Percentiles rank a stretch among this genome's conserved stretches.
Conservation (phyloP, 2,888 invertebrate genomes). For the Mythimna pallens region DNA sequence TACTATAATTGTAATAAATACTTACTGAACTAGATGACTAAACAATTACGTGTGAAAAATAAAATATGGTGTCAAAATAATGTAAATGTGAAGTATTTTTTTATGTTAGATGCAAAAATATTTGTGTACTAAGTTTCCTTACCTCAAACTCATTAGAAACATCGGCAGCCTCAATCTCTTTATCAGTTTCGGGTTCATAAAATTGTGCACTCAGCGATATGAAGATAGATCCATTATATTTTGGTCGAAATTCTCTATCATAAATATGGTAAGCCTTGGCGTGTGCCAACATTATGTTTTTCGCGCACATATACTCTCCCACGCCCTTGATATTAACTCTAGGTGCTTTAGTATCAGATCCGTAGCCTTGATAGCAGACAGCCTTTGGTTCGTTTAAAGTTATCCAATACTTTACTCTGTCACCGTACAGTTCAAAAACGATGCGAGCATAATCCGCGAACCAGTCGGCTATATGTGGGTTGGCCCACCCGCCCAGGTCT, state of each 20-base stretch:
- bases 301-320: conserved; percentile 85
- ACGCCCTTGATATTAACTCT: conserved; percentile 75
- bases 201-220: conserved; percentile 69
- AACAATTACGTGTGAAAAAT: too few relatives aligned
- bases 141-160: conserved; percentile 86
- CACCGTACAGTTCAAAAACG: conserved; percentile 83
- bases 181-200: conserved; percentile 82
- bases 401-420: conserved; percentile 87
- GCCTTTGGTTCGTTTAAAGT: conserved; percentile 90
- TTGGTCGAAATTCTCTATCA: conserved; percentile 80
- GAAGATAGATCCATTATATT: conserved; percentile 71
- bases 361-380: conserved; percentile 83
- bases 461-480: conserved; percentile 83
- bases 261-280: conserved; percentile 87
- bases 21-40: too few relatives aligned
- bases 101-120: background rate
- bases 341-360: conserved; percentile 71
- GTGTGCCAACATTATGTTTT: conserved; percentile 89
- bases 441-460: conserved; percentile 84
- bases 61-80: too few relatives aligned
- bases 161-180: conserved; percentile 85
- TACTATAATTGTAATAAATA: background rate
- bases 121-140: background rate
- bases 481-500: conserved; percentile 88
- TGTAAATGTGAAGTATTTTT: too few relatives aligned